These are phyloP conservation scores for Rhamnusium bicolor DNA, from an alignment of 2,888 invertebrate genomes.

Conservation along the genomic window DNA sequence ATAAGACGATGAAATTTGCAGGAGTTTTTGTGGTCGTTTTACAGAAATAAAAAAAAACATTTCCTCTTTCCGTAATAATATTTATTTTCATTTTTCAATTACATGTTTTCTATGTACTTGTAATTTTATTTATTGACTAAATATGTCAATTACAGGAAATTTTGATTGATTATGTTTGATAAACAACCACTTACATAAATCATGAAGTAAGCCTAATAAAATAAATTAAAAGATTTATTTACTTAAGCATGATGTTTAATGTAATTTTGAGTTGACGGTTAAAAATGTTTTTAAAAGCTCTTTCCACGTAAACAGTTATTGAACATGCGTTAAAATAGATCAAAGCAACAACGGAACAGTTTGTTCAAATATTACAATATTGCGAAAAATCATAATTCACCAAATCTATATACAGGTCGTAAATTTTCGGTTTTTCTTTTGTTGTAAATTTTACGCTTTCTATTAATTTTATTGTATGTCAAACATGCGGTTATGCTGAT, in stretches of 20 bases:
- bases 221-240: constrained; percentile 20
- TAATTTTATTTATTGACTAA: no score
- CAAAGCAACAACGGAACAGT: constrained; percentile 22
- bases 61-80: neutral
- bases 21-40: no score
- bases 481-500: constrained; percentile 7
- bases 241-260: constrained; percentile 9
- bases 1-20: no score
- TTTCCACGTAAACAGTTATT: constrained; percentile 7
- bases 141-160: neutral
- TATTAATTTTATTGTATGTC: constrained; percentile 6
- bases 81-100: neutral
- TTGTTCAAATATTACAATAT: neutral
- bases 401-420: constrained; percentile 5
- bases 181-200: constrained; percentile 7
- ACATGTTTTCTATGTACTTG: neutral
- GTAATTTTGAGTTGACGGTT: neutral
- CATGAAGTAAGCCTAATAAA: neutral
- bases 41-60: no score
- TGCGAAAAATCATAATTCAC: constrained; percentile 20
- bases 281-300: neutral
- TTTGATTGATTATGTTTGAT: neutral
- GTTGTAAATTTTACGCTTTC: neutral
- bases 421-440: constrained; percentile 10
- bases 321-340: constrained; percentile 11